Conservation (phyloP, 2,797 vertebrate species). For the Macropus fuliginosus region DNA sequence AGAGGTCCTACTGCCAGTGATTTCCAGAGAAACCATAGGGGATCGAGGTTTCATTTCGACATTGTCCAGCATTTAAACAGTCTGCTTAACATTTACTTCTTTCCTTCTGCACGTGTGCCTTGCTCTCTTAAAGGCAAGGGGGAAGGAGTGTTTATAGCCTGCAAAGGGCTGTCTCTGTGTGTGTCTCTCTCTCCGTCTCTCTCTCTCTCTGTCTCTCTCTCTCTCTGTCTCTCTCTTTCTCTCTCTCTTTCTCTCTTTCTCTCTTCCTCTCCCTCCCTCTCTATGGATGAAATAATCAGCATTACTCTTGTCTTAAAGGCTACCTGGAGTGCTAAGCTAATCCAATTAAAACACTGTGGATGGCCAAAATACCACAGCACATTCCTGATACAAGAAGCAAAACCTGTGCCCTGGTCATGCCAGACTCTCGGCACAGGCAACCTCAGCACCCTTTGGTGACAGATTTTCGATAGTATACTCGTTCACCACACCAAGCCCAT, state of each 20-base stretch:
- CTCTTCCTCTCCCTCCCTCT: no score
- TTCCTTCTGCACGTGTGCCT: not conserved
- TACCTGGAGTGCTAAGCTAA: not conserved
- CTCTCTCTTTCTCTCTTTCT: not conserved
- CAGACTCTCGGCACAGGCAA: conserved; percentile 2
- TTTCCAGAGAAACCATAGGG: conserved; percentile 15
- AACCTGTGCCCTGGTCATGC: not conserved
- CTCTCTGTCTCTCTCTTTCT: not conserved
- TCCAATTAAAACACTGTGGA: conserved; percentile 12
- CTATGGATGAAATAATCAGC: not conserved
- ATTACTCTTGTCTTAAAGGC: conserved; percentile 3
- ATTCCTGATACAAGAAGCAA: not conserved
- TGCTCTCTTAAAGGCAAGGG: not conserved
- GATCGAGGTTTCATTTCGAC: not conserved
- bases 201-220: not conserved
- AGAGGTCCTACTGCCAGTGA: not conserved
- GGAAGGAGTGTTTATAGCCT: conserved; percentile 21
- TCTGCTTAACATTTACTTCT: conserved; percentile 12
- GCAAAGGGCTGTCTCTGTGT: not conserved
- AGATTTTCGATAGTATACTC: not conserved
- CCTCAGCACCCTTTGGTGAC: not conserved
- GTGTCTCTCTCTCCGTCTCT: not conserved
- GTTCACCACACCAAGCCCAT: not conserved
- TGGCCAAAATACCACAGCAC: not conserved
- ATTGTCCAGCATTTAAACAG: not conserved